phyloP scores from a whole-genome alignment of 2,113 vertebrate genomes.

The Dicaeum eximium region DNA sequence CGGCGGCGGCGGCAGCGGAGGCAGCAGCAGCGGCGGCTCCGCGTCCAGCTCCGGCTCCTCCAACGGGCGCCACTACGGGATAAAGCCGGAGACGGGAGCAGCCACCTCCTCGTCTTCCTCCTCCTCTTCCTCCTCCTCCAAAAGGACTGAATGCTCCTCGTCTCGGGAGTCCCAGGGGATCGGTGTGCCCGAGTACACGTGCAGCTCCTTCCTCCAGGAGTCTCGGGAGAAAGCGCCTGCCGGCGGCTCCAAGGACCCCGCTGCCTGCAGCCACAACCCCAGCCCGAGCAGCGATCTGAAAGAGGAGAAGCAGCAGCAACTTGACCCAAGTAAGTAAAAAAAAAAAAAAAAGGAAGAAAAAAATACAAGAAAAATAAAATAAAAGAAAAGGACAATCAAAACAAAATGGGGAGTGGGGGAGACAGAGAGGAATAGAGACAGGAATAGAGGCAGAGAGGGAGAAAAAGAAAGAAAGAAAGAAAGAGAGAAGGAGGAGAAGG shows the following conservation, averaged over 20 bases:
- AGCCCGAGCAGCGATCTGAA: conserved; percentile 86
- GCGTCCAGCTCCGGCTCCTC: conserved; percentile 60
- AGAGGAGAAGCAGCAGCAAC: conserved; percentile 92
- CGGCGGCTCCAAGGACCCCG: conserved; percentile 69
- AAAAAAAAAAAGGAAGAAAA: not conserved
- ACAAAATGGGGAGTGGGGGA: not conserved
- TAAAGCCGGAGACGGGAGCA: conserved; percentile 83
- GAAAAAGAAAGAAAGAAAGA: not conserved
- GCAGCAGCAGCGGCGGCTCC: conserved; percentile 50
- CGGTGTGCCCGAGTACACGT: conserved; percentile 78
- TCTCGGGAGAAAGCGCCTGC: conserved; percentile 81
- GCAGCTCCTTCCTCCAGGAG: conserved; percentile 77
- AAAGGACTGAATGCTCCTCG: conserved; percentile 81
- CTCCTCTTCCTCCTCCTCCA: conserved; percentile 75
- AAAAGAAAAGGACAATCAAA: not conserved
- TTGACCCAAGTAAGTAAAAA: conserved; percentile 97
- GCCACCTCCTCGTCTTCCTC: conserved; percentile 72
- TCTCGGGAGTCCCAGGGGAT: conserved; percentile 81
- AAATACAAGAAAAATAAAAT: not conserved
- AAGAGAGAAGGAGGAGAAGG: not conserved
- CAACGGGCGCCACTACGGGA: conserved; percentile 82
- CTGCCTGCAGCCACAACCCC: conserved; percentile 82
- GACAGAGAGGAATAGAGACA: not conserved
- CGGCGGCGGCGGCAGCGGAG: conserved; percentile 29
- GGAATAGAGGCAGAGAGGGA: conserved; percentile 34